A percentile compares a stretch with the other conserved stretches of the same genome.
These are phyloP conservation scores for Pyrrhia umbra DNA, from an alignment of 2,888 invertebrate genomes.

Conservation along the genomic window DNA sequence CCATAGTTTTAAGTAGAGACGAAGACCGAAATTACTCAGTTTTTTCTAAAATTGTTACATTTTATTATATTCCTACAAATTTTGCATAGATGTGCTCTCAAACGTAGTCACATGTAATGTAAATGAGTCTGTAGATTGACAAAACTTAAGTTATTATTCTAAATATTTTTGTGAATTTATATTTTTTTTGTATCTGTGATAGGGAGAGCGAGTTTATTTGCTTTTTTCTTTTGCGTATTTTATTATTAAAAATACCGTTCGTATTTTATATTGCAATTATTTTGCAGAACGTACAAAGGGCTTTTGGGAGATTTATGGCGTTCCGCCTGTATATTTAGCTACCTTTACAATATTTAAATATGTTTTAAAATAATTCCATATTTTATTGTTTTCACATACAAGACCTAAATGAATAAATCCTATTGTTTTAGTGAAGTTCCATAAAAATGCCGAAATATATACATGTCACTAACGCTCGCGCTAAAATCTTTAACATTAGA, in stretches of 20 bases:
- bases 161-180: slow-evolving; percentile 1
- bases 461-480: background rate
- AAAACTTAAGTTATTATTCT: slow-evolving; percentile 25
- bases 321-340: slow-evolving; percentile 3
- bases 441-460: background rate
- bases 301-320: background rate
- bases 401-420: background rate
- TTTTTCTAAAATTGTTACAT: background rate
- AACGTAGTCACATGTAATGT: background rate
- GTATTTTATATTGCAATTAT: slow-evolving; percentile 32
- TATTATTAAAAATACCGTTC: slow-evolving; percentile 34
- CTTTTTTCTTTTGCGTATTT: slow-evolving; percentile 40
- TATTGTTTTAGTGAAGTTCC: background rate
- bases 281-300: slow-evolving; percentile 12
- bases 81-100: background rate
- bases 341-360: slow-evolving; percentile 17
- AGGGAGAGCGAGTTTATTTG: slow-evolving; percentile 21
- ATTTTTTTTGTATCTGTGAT: background rate
- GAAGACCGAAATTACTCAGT: background rate
- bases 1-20: background rate
- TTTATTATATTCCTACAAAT: too few relatives aligned
- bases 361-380: slow-evolving; percentile 10
- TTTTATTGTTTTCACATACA: background rate
- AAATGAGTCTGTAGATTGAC: background rate
- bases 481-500: slow-evolving; percentile 10